Evolutionary conservation across 2,888 invertebrate genomes (phyloP).

Genomic region (Meteorus colon): DNA sequence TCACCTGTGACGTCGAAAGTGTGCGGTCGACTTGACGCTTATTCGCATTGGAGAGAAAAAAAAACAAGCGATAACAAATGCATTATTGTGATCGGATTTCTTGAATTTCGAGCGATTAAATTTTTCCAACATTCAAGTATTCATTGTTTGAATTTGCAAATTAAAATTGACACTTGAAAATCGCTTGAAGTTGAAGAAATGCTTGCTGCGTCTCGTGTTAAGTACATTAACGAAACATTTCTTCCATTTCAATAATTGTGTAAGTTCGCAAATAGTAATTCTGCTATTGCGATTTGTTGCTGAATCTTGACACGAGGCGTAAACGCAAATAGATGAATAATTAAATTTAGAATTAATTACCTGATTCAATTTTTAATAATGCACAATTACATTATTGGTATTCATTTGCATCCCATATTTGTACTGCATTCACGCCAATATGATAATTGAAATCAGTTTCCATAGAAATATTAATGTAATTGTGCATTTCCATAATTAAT

Average conservation of each 20-base stretch:
- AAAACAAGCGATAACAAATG: not conserved
- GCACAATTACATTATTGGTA: conserved; percentile 22
- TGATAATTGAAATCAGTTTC: not conserved
- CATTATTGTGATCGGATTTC: conserved; percentile 24
- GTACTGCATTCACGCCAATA: not conserved
- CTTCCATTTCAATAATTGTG: not conserved
- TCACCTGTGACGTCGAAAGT: conserved; percentile 29
- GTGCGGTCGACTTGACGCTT: conserved; percentile 13
- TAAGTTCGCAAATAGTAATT: not conserved
- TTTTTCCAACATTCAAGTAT: not conserved
- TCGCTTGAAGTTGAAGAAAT: conserved; percentile 25
- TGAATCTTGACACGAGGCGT: not conserved
- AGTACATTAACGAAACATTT: not conserved
- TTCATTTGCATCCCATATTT: not conserved
- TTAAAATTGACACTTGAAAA: not conserved
- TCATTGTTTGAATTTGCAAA: not conserved
- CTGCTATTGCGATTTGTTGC: not conserved
- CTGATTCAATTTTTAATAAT: conserved; percentile 9
- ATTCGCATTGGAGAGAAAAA: conserved; percentile 8
- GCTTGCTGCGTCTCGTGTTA: not conserved
- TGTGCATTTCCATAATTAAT: conserved; percentile 27
- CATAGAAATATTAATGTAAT: conserved; percentile 28
- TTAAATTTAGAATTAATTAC: not conserved
- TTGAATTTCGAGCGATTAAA: conserved; percentile 26
- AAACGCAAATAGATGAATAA: conserved; percentile 10